These are phyloP conservation scores for Hydropsyche betteni DNA, from an alignment of 2,888 invertebrate genomes.

Conservation along the genomic window DNA sequence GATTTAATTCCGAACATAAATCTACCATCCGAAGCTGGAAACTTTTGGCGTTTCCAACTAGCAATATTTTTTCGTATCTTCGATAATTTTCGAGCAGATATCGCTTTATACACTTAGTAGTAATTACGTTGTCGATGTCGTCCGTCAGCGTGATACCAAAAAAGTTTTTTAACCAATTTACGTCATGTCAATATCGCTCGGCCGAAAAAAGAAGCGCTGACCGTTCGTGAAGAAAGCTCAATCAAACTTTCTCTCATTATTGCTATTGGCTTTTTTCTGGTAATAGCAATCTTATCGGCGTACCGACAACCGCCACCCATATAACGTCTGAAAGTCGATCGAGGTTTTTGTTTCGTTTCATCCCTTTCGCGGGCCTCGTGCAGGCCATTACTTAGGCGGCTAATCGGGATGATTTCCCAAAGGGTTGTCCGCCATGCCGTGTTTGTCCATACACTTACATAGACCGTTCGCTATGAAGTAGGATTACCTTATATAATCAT, in stretches of 20 bases:
- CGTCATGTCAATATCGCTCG: constrained; percentile 44
- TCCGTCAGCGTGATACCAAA: constrained; percentile 6
- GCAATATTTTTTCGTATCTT: not conserved
- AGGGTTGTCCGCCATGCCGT: constrained; percentile 12
- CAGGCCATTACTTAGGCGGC: constrained; percentile 19
- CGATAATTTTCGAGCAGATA: not conserved
- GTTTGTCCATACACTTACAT: constrained; percentile 9
- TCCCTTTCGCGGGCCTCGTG: constrained; percentile 20
- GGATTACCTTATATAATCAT: constrained; percentile 7
- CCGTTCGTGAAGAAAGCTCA: constrained; percentile 26
- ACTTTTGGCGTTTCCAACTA: not conserved
- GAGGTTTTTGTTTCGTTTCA: constrained; percentile 39
- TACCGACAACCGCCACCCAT: not conserved
- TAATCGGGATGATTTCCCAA: constrained; percentile 43
- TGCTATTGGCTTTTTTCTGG: constrained; percentile 33
- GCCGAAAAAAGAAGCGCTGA: constrained; percentile 27
- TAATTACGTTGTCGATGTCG: constrained; percentile 22
- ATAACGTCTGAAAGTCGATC: constrained; percentile 23
- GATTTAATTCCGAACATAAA: no score
- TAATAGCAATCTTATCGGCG: constrained; percentile 28
- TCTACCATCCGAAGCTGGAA: no score
- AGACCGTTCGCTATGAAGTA: not conserved
- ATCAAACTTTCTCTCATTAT: constrained; percentile 42
- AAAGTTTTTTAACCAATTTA: constrained; percentile 41
- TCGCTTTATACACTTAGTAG: not conserved